phyloP scores from a whole-genome alignment of 2,888 invertebrate species.

The Ophion ellenae region DNA sequence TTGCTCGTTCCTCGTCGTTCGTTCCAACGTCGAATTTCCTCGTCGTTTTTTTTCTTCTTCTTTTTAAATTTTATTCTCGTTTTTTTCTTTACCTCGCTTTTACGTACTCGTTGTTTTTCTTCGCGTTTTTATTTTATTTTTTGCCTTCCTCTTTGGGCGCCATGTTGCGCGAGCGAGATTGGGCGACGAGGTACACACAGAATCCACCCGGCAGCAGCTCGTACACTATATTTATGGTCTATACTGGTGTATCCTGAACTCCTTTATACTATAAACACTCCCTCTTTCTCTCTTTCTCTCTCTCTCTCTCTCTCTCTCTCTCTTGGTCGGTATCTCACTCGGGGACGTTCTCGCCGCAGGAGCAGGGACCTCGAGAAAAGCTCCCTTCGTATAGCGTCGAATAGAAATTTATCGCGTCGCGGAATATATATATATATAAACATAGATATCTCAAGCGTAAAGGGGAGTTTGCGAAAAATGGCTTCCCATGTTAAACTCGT shows the following conservation, averaged over 20 bases:
- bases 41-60: slow-evolving; percentile 48
- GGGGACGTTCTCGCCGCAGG: slow-evolving; percentile 52
- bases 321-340: slow-evolving; percentile 15
- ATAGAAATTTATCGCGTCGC: slow-evolving; percentile 38
- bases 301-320: slow-evolving; percentile 16
- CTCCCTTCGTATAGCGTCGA: slow-evolving; percentile 28
- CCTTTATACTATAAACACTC: slow-evolving; percentile 26
- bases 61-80: slow-evolving; percentile 34
- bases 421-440: slow-evolving; percentile 16
- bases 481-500: background rate
- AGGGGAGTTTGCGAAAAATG: slow-evolving; percentile 10
- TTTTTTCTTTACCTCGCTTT: slow-evolving; percentile 43
- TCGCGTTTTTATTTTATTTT: slow-evolving; percentile 49
- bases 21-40: slow-evolving; percentile 64
- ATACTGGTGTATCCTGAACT: slow-evolving; percentile 41
- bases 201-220: slow-evolving; percentile 62
- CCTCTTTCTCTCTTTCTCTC: slow-evolving; percentile 33
- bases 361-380: slow-evolving; percentile 36
- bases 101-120: slow-evolving; percentile 59
- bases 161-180: slow-evolving; percentile 69
- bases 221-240: slow-evolving; percentile 63
- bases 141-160: slow-evolving; percentile 60
- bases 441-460: slow-evolving; percentile 29
- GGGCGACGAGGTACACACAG: slow-evolving; percentile 63
- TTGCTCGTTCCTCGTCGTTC: slow-evolving; percentile 72